Conservation (phyloP, 2,113 vertebrate genomes). For the Chionis minor region DNA sequence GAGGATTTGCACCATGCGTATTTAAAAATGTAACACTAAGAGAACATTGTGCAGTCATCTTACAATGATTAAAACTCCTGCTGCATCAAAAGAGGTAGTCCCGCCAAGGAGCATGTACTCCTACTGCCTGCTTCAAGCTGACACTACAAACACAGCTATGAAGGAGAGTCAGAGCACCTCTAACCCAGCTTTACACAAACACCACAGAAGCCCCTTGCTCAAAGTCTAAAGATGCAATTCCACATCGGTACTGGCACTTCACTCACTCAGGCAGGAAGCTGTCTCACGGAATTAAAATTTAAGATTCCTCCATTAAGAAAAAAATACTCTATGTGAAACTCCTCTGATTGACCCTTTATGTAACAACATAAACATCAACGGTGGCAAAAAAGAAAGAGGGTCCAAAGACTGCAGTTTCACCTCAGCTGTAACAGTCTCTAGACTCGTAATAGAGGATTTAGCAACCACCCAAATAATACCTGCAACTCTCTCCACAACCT, state of each 20-base stretch:
- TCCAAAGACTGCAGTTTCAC: background rate
- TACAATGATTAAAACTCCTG: background rate
- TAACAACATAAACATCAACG: background rate
- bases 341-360: rapidly evolving
- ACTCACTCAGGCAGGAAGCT: background rate
- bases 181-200: background rate
- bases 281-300: background rate
- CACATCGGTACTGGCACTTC: too few relatives aligned
- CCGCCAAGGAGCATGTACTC: background rate
- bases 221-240: background rate
- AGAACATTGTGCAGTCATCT: background rate
- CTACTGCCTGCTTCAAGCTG: background rate
- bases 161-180: background rate
- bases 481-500: background rate
- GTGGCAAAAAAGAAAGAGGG: background rate
- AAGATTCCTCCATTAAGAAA: background rate
- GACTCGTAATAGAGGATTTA: background rate
- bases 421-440: background rate
- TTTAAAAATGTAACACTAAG: background rate
- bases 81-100: background rate
- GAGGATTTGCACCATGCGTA: background rate
- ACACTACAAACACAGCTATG: background rate
- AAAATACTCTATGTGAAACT: background rate
- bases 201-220: background rate
- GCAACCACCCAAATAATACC: background rate